A percentile compares a stretch with the other conserved stretches of the same genome.
Conservation (phyloP, 1,140 invertebrate genomes). For the Trissolcus basalis region DNA sequence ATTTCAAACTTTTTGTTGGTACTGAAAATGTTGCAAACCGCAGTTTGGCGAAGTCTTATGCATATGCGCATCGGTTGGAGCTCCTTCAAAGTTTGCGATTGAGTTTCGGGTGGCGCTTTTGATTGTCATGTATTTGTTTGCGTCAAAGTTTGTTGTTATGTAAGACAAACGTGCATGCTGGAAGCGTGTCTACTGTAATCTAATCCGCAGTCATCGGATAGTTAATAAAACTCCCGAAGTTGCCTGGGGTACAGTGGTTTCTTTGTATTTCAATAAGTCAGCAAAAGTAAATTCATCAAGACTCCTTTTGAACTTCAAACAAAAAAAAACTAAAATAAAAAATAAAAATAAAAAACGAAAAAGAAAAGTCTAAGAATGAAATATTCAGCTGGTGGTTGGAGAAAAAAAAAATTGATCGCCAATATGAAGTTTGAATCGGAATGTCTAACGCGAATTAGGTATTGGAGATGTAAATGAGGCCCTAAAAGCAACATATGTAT, state of each 20-base stretch:
- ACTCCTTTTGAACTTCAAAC: too few relatives aligned
- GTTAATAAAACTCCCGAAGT: slow-evolving; percentile 44
- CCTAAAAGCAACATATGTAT: slow-evolving; percentile 46
- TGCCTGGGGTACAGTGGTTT: slow-evolving; percentile 36
- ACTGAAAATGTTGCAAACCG: not conserved
- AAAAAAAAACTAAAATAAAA: not conserved
- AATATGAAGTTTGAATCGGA: too few relatives aligned
- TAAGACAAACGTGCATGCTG: slow-evolving; percentile 24
- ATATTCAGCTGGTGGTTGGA: too few relatives aligned
- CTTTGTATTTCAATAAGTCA: slow-evolving; percentile 55
- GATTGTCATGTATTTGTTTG: slow-evolving; percentile 34
- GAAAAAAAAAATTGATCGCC: too few relatives aligned
- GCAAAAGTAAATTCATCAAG: slow-evolving; percentile 23
- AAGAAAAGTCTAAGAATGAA: too few relatives aligned
- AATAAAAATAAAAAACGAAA: not conserved
- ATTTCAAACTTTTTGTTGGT: not conserved
- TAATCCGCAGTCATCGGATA: slow-evolving; percentile 47
- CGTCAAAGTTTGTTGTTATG: slow-evolving; percentile 27
- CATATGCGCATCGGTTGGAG: too few relatives aligned
- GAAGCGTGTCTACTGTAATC: slow-evolving; percentile 42
- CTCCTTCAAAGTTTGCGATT: too few relatives aligned
- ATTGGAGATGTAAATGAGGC: slow-evolving; percentile 46
- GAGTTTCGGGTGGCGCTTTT: not conserved
- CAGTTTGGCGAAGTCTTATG: too few relatives aligned
- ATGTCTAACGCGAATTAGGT: slow-evolving; percentile 11